phyloP scores from a whole-genome alignment of 1,140 invertebrate species.

The Zaprionus kolodkinae region DNA sequence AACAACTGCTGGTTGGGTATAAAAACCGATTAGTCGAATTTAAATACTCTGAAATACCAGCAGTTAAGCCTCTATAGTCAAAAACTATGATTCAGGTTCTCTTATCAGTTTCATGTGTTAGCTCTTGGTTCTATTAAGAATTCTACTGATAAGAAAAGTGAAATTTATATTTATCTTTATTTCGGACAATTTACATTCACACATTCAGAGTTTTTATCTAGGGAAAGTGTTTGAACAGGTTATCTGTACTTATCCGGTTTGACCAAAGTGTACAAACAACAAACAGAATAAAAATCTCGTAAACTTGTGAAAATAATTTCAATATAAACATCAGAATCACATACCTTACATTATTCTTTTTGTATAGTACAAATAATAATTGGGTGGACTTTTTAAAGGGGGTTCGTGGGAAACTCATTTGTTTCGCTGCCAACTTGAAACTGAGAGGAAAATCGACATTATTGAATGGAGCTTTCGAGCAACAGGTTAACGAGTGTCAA shows the following conservation, averaged over 20 bases:
- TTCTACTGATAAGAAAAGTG: slow-evolving; percentile 21
- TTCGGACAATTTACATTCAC: slow-evolving; percentile 18
- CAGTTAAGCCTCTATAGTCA: slow-evolving; percentile 20
- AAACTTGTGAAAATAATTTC: neutral
- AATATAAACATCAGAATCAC: too few species aligned
- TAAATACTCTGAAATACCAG: neutral
- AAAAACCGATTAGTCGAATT: neutral
- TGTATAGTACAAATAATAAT: neutral
- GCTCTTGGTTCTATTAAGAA: slow-evolving; percentile 5
- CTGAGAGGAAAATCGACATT: slow-evolving; percentile 3
- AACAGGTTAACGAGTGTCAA: slow-evolving; percentile 47
- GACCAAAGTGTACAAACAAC: slow-evolving; percentile 4
- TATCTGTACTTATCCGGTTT: slow-evolving; percentile 5
- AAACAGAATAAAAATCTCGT: neutral
- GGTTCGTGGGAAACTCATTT: neutral
- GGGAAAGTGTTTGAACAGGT: slow-evolving; percentile 10
- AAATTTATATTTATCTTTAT: slow-evolving; percentile 9
- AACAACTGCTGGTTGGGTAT: neutral
- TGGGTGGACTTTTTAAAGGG: neutral
- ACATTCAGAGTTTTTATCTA: slow-evolving; percentile 6
- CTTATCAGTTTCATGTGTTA: slow-evolving; percentile 25
- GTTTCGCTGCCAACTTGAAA: neutral
- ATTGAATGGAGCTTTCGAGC: slow-evolving; percentile 27
- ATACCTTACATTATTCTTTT: neutral
- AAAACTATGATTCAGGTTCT: slow-evolving; percentile 24